Conservation (phyloP, 2,113 vertebrate genomes). For the Chionomys nivalis region DNA sequence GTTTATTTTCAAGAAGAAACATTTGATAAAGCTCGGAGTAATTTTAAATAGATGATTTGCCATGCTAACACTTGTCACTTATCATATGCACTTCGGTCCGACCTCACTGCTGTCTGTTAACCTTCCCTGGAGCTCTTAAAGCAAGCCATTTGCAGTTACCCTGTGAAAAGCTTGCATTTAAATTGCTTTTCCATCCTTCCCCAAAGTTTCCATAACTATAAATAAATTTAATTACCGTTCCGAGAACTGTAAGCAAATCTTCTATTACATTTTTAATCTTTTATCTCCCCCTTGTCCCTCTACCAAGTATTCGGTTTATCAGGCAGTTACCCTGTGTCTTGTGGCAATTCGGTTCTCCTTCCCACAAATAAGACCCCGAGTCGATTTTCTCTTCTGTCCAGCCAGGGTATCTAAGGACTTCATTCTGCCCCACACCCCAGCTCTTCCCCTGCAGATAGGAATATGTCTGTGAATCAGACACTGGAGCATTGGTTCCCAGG, state of each 20-base stretch:
- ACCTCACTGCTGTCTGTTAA: slow-evolving; percentile 77
- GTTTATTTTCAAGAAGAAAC: slow-evolving; percentile 80
- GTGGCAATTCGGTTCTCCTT: neutral
- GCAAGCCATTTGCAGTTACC: slow-evolving; percentile 73
- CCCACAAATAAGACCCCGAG: neutral
- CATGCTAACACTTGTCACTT: slow-evolving; percentile 79
- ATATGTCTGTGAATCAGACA: neutral
- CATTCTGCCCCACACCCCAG: neutral
- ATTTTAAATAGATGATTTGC: slow-evolving; percentile 80
- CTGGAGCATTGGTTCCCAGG: neutral
- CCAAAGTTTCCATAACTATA: slow-evolving; percentile 80
- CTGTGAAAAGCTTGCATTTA: slow-evolving; percentile 80
- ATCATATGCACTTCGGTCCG: slow-evolving; percentile 69
- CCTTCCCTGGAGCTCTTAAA: slow-evolving; percentile 65
- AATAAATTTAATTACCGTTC: slow-evolving; percentile 74
- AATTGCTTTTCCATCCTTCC: slow-evolving; percentile 77
- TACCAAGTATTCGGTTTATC: slow-evolving; percentile 65
- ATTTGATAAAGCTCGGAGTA: slow-evolving; percentile 75
- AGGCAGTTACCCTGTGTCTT: neutral
- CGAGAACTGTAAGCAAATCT: slow-evolving; percentile 71
- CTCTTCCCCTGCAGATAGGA: neutral
- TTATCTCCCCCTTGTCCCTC: slow-evolving; percentile 66
- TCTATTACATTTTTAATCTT: slow-evolving; percentile 73
- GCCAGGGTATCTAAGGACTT: neutral
- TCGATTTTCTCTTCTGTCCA: slow-evolving; percentile 13